Evolutionary conservation across 2,113 vertebrate species (phyloP).

Genomic region (Crotalus horridus): DNA sequence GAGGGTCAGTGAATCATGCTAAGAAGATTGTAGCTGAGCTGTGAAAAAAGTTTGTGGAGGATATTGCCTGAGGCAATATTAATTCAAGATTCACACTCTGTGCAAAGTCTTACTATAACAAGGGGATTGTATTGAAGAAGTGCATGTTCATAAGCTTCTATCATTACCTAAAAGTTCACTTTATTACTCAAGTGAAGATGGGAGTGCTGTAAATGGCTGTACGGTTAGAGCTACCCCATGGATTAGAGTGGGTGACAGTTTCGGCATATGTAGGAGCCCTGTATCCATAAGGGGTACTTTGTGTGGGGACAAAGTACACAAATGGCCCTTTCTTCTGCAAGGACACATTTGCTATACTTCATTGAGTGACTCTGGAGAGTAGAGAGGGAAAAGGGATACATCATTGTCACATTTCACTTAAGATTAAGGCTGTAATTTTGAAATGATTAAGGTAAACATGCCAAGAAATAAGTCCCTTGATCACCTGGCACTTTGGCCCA

Average conservation of each 20-base stretch:
- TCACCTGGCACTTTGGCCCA: neutral
- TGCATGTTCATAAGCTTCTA: neutral
- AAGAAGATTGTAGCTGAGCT: neutral
- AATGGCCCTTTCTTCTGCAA: neutral
- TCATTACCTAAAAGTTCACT: neutral
- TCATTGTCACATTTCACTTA: neutral
- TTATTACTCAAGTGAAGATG: rapidly evolving
- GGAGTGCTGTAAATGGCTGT: constrained; percentile 1
- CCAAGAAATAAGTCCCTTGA: neutral
- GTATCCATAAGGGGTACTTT: neutral
- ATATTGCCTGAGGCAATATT: neutral
- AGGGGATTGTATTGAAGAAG: neutral
- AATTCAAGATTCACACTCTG: neutral
- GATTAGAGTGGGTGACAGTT: neutral
- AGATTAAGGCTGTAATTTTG: neutral
- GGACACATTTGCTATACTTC: neutral
- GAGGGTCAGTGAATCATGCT: neutral
- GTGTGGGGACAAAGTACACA: neutral
- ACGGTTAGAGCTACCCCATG: neutral
- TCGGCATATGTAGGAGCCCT: neutral
- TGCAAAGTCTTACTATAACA: neutral
- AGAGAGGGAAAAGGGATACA: neutral
- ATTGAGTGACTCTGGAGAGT: neutral
- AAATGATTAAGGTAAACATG: neutral
- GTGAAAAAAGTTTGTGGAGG: neutral